Percentiles rank a stretch among this genome's conserved stretches.
Conservation (phyloP, 92 coral and sea anemone genomes). For the Umimayanthus kanabou region DNA sequence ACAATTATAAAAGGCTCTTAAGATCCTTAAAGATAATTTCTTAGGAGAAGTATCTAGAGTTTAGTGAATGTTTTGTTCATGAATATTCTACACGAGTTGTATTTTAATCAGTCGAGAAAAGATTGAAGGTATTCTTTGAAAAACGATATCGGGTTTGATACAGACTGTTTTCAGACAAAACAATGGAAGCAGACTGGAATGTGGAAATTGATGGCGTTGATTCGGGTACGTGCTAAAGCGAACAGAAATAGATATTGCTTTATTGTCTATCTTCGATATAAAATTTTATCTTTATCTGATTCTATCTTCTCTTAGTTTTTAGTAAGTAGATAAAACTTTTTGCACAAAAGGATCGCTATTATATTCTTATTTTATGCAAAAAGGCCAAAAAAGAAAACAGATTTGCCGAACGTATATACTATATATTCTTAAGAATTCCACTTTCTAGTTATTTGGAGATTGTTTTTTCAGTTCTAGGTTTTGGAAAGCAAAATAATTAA, state of each 20-base stretch:
- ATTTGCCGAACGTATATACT: too few relatives aligned
- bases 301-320: neutral
- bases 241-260: neutral
- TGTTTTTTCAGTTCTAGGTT: too few relatives aligned
- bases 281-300: neutral
- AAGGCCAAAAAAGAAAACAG: too few relatives aligned
- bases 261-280: neutral
- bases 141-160: neutral
- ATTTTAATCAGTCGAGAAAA: neutral
- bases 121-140: neutral
- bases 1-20: neutral
- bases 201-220: neutral
- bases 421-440: too few relatives aligned
- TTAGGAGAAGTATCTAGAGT: neutral
- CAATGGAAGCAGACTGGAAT: neutral
- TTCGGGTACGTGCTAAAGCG: conserved; percentile 22
- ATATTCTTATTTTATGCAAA: too few relatives aligned
- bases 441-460: too few relatives aligned
- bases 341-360: too few relatives aligned
- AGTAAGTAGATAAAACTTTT: too few relatives aligned
- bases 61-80: neutral
- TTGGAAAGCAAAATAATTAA: too few relatives aligned
- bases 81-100: neutral
- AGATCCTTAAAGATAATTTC: neutral
- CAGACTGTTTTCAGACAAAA: neutral